A percentile compares a stretch with the other conserved stretches of the same genome.
Evolutionary conservation across 2,113 vertebrate species (phyloP).

Genomic region (Telmatochromis sp.): DNA sequence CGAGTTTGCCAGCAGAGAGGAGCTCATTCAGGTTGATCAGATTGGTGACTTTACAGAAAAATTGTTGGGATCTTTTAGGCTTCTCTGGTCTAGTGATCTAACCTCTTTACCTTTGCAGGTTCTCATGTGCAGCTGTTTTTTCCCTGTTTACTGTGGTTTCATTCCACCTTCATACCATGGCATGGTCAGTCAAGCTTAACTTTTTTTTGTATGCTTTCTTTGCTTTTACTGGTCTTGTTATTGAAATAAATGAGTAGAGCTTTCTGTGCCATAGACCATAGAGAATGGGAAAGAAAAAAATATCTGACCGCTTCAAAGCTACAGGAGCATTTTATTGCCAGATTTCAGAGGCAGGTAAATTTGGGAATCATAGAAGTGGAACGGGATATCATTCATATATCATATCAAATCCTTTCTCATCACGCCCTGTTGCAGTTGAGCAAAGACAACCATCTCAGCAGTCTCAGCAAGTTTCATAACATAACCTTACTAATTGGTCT

Average conservation of each 20-base stretch:
- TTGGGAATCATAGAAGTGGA: not conserved
- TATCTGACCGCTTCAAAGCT: not conserved
- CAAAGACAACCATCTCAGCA: not conserved
- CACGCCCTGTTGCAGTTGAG: not conserved
- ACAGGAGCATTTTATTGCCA: not conserved
- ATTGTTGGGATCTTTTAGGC: not conserved
- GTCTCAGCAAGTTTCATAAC: not conserved
- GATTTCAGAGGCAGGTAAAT: not conserved
- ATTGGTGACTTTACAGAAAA: not conserved
- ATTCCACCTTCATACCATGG: constrained; percentile 85
- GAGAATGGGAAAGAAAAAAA: not conserved
- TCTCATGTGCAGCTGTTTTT: constrained; percentile 84
- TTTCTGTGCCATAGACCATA: not conserved
- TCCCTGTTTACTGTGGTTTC: constrained; percentile 81
- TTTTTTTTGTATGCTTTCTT: not conserved
- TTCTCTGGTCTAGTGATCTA: not conserved
- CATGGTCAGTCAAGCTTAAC: constrained; percentile 71
- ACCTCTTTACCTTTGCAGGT: constrained; percentile 64
- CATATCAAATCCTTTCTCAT: not conserved
- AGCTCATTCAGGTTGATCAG: constrained; percentile 81
- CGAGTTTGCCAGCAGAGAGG: constrained; percentile 83
- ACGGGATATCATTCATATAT: not conserved
- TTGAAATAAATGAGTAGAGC: not conserved
- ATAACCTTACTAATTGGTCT: not conserved
- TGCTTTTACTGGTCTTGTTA: not conserved